phyloP scores from a whole-genome alignment of 2,888 invertebrate genomes.

The Hirtodrosophila duncani region DNA sequence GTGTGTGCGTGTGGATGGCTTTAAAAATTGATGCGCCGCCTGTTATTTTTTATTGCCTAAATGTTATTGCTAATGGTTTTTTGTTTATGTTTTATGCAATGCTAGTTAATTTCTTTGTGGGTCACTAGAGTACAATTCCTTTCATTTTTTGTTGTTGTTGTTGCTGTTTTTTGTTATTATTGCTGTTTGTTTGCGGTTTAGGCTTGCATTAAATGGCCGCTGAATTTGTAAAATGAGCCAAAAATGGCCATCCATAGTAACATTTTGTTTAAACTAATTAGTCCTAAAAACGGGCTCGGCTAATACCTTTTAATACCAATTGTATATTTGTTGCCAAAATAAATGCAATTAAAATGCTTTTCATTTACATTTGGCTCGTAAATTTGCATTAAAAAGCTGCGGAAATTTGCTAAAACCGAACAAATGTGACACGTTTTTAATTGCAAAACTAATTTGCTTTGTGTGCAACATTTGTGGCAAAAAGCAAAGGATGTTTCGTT shows the following conservation, averaged over 20 bases:
- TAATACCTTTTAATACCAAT: too few species aligned
- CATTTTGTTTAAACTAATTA: too few species aligned
- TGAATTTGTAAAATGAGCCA: too few species aligned
- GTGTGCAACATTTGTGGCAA: slow-evolving; percentile 33
- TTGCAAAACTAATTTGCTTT: slow-evolving; percentile 43
- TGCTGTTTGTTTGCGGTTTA: slow-evolving; percentile 21
- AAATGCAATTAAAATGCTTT: too few species aligned
- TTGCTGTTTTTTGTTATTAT: too few species aligned
- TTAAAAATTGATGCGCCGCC: slow-evolving; percentile 46
- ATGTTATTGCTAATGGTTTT: slow-evolving; percentile 35
- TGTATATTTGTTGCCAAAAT: too few species aligned
- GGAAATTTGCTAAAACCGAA: too few species aligned
- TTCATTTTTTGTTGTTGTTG: slow-evolving; percentile 7
- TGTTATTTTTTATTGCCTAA: slow-evolving; percentile 42
- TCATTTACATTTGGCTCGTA: too few species aligned
- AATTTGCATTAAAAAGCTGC: too few species aligned
- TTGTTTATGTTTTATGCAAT: slow-evolving; percentile 10
- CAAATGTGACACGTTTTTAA: too few species aligned
- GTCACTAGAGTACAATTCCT: slow-evolving; percentile 30
- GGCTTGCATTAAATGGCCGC: slow-evolving; percentile 30
- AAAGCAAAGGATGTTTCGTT: slow-evolving; percentile 12
- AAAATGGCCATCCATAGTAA: too few species aligned
- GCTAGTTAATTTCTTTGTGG: slow-evolving; percentile 41
- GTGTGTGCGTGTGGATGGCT: slow-evolving; percentile 8
- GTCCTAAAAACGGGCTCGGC: too few species aligned